Percentiles rank a stretch among this genome's conserved stretches.
Conservation (phyloP, 2,888 invertebrate genomes). For the Drosophila tanythrix region DNA sequence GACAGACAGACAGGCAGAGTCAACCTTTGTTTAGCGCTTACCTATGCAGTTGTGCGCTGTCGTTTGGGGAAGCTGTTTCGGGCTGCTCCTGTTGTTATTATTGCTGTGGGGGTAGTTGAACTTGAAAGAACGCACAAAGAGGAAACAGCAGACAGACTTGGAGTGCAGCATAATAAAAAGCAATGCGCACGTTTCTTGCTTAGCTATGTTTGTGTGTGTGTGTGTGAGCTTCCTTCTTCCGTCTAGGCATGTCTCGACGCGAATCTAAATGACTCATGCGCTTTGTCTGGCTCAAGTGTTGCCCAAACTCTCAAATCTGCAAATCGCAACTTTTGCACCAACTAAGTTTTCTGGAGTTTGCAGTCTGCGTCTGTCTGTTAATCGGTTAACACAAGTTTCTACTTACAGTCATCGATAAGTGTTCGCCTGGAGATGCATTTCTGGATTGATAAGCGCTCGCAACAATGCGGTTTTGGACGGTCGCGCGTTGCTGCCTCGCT, state of each 20-base stretch:
- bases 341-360: constrained; percentile 55
- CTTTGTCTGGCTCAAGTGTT: constrained; percentile 65
- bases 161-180: constrained; percentile 70
- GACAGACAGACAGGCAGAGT: constrained; percentile 23
- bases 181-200: constrained; percentile 75
- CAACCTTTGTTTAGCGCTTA: constrained; percentile 69
- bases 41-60: constrained; percentile 36
- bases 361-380: constrained; percentile 19
- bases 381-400: constrained; percentile 32
- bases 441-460: constrained; percentile 94
- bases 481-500: constrained; percentile 89
- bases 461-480: constrained; percentile 91
- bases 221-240: constrained; percentile 56
- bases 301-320: constrained; percentile 15
- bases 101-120: constrained; percentile 59
- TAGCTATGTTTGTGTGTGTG: constrained; percentile 17
- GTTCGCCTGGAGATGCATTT: constrained; percentile 89
- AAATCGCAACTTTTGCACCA: constrained; percentile 31
- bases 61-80: constrained; percentile 19
- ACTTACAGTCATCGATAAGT: constrained; percentile 48
- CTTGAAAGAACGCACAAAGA: constrained; percentile 72
- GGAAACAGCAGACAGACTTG: constrained; percentile 65
- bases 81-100: constrained; percentile 13
- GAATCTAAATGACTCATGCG: constrained; percentile 69
- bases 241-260: constrained; percentile 65